A percentile compares a stretch with the other conserved stretches of the same genome.
These are phyloP conservation scores for Cyaniris semiargus DNA, from an alignment of 2,888 invertebrate genomes.

Conservation along the genomic window DNA sequence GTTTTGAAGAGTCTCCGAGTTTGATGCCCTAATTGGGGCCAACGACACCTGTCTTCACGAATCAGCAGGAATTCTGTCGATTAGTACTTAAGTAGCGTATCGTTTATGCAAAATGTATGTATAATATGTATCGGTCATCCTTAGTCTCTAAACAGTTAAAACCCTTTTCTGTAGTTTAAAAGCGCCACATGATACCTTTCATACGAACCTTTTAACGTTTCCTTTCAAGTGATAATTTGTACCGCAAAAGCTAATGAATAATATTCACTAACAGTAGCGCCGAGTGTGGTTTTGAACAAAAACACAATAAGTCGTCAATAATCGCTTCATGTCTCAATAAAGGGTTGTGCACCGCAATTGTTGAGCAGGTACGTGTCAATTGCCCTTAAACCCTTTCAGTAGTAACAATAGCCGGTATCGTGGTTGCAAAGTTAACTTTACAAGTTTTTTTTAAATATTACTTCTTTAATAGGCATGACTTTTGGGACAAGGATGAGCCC, in stretches of 20 bases:
- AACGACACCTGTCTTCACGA: neutral
- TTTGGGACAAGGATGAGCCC: neutral
- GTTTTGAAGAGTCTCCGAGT: neutral
- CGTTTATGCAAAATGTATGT: neutral
- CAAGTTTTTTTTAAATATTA: neutral
- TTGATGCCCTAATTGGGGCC: too few relatives aligned
- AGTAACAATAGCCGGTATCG: neutral
- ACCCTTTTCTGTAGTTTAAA: neutral
- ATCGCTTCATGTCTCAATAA: conserved; percentile 2
- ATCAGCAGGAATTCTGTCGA: neutral
- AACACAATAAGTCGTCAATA: neutral
- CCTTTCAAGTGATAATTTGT: neutral
- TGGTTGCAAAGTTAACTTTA: neutral
- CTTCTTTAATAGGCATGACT: neutral
- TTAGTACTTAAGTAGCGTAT: neutral
- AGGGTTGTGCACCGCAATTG: conserved; percentile 12
- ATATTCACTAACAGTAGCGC: neutral
- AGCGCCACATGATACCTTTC: neutral
- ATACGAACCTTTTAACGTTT: neutral
- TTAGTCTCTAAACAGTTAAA: neutral
- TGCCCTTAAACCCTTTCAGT: neutral
- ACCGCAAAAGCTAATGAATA: conserved; percentile 2
- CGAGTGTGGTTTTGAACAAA: conserved; percentile 10
- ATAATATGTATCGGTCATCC: neutral
- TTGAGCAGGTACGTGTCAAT: conserved; percentile 1